These are phyloP conservation scores for Gymnoscelis rufifasciata DNA, from an alignment of 2,888 invertebrate species.

Conservation along the genomic window DNA sequence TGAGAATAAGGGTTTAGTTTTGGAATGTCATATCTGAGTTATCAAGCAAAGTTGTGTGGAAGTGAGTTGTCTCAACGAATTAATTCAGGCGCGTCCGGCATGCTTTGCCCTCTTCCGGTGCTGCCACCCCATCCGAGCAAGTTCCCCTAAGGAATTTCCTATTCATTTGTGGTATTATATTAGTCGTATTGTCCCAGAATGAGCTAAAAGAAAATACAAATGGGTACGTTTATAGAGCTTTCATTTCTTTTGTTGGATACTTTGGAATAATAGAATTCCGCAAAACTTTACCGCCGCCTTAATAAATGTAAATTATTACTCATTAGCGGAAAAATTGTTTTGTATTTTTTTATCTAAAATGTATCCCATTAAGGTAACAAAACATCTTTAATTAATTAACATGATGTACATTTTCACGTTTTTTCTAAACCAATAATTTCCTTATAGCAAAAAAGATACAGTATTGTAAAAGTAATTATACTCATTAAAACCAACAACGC, in stretches of 20 bases:
- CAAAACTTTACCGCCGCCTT: not conserved
- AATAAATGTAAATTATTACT: not conserved
- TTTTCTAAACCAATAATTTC: too few species aligned
- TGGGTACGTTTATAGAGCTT: slow-evolving; percentile 52
- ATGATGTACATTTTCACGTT: too few species aligned
- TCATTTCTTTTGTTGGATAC: slow-evolving; percentile 21
- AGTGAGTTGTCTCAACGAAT: slow-evolving; percentile 34
- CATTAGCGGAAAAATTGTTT: too few species aligned
- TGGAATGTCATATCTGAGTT: not conserved
- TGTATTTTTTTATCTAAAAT: too few species aligned
- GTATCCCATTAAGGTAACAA: too few species aligned
- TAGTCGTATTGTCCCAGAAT: slow-evolving; percentile 66
- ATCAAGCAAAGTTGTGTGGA: not conserved
- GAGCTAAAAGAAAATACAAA: slow-evolving; percentile 62
- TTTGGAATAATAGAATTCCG: slow-evolving; percentile 1
- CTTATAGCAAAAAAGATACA: too few species aligned
- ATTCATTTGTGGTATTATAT: slow-evolving; percentile 72
- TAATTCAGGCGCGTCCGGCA: slow-evolving; percentile 55
- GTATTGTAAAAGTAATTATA: not conserved
- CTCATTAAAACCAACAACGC: not conserved
- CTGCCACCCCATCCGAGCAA: slow-evolving; percentile 43
- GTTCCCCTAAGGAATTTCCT: slow-evolving; percentile 59
- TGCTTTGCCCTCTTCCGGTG: slow-evolving; percentile 48
- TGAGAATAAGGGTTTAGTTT: not conserved
- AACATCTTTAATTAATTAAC: too few species aligned